Evolutionary conservation across 2,888 invertebrate genomes (phyloP).

Genomic region (Leptinotarsa juncta): DNA sequence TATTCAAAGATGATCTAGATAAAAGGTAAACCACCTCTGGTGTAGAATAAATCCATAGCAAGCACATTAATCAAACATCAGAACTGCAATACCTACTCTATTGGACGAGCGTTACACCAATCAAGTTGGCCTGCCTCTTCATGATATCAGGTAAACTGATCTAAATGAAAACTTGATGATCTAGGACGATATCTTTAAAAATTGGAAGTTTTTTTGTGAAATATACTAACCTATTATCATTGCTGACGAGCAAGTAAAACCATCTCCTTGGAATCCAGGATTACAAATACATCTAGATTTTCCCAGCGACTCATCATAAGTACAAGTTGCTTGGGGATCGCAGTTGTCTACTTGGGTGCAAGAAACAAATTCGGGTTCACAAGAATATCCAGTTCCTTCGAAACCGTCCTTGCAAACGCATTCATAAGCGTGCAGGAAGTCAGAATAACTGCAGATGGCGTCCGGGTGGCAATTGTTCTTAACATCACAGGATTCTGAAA

Average conservation of each 20-base stretch:
- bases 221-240: conserved; percentile 37
- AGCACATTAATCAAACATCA: too few species aligned
- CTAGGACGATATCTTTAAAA: not conserved
- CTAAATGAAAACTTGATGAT: not conserved
- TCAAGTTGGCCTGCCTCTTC: too few species aligned
- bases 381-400: conserved; percentile 85
- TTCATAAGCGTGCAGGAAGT: conserved; percentile 69
- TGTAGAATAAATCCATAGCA: too few species aligned
- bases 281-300: conserved; percentile 82
- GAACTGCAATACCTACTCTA: too few species aligned
- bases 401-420: conserved; percentile 88
- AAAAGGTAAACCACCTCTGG: too few species aligned
- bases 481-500: conserved; percentile 71
- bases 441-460: conserved; percentile 79
- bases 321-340: conserved; percentile 80
- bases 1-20: too few species aligned
- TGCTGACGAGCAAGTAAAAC: conserved; percentile 77
- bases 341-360: conserved; percentile 75
- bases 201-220: not conserved
- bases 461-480: conserved; percentile 84
- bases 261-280: conserved; percentile 85
- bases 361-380: conserved; percentile 71
- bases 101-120: too few species aligned
- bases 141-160: too few species aligned
- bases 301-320: conserved; percentile 74